These are phyloP conservation scores for Melipona quadrifasciata DNA, from an alignment of 1,140 invertebrate species.

Conservation along the genomic window DNA sequence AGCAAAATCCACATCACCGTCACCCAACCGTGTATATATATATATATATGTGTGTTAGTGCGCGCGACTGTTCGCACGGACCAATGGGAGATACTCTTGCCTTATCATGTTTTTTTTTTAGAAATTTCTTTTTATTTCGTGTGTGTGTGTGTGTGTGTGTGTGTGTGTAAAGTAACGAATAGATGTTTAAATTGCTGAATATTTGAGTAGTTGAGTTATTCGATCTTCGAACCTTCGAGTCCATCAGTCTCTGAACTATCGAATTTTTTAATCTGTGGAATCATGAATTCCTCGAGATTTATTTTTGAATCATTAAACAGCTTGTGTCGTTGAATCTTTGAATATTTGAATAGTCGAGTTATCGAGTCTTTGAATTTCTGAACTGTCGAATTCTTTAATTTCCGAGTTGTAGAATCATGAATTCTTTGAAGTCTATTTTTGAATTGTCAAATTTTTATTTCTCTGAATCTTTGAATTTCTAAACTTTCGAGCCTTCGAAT, in stretches of 20 bases:
- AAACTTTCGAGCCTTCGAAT: background rate
- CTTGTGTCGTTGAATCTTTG: background rate
- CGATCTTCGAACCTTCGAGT: background rate
- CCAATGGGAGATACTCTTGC: constrained; percentile 4
- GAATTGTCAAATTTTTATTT: background rate
- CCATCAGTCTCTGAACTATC: no score
- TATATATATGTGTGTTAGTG: constrained; percentile 53
- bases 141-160: no score
- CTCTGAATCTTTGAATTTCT: background rate
- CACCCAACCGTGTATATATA: constrained; percentile 53
- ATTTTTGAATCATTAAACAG: background rate
- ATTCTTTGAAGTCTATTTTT: background rate
- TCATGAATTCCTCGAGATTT: background rate
- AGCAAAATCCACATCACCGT: constrained; percentile 60
- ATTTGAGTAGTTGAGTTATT: background rate
- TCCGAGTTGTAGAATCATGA: background rate
- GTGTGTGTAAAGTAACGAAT: no score
- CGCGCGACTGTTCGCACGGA: constrained; percentile 39
- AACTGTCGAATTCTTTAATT: background rate
- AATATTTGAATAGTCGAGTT: background rate
- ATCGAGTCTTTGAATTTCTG: background rate
- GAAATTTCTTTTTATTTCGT: no score
- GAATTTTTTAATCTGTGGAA: background rate
- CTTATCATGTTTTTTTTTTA: no score
- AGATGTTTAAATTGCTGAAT: background rate